Conservation (phyloP, 1,140 invertebrate species). For the Drosophila nasuta region DNA sequence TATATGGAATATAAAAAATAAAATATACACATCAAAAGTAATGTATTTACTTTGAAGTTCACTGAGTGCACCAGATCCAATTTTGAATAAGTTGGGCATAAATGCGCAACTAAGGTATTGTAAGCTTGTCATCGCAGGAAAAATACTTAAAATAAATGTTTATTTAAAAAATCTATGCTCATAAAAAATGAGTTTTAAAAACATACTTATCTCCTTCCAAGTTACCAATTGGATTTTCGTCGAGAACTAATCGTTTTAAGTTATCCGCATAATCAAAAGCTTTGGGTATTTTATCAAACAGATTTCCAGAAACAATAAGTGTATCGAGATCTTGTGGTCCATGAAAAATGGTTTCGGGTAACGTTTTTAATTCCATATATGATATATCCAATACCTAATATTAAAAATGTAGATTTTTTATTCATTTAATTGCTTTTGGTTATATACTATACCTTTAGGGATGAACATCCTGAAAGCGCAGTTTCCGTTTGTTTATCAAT, state of each 20-base stretch:
- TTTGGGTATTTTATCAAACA: constrained; percentile 87
- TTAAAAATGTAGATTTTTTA: neutral
- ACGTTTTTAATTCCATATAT: constrained; percentile 87
- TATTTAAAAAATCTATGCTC: neutral
- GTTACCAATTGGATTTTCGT: constrained; percentile 88
- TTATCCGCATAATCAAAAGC: constrained; percentile 87
- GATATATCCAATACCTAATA: constrained; percentile 85
- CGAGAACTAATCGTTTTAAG: constrained; percentile 87
- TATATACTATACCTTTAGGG: constrained; percentile 87
- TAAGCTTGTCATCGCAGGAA: constrained; percentile 87
- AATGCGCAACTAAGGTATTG: constrained; percentile 88
- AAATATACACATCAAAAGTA: neutral
- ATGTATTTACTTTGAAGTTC: constrained; percentile 67
- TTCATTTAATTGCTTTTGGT: neutral
- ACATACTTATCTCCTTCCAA: constrained; percentile 84
- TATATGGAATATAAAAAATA: constrained; percentile 3
- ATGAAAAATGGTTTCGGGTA: constrained; percentile 89
- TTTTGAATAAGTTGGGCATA: constrained; percentile 86
- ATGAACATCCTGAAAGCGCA: constrained; percentile 87
- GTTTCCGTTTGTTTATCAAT: constrained; percentile 87
- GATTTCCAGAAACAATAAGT: constrained; percentile 90
- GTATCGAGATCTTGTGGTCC: constrained; percentile 87
- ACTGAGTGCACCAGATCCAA: constrained; percentile 85
- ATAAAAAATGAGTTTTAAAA: constrained; percentile 8
- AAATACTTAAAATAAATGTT: constrained; percentile 85